These are phyloP conservation scores for Holotrichia oblita DNA, from an alignment of 1,140 invertebrate genomes.

Conservation along the genomic window DNA sequence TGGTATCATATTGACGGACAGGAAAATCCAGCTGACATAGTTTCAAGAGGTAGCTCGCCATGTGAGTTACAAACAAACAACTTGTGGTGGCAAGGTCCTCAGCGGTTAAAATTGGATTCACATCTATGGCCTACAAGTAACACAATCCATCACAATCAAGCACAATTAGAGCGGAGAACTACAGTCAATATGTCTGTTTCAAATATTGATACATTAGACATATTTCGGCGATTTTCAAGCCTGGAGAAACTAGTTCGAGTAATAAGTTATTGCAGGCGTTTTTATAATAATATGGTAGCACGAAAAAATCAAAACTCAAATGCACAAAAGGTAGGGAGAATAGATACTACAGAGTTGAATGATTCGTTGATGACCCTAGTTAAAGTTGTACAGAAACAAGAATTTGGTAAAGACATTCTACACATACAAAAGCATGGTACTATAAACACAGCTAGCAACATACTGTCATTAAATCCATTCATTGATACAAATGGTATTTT, in stretches of 20 bases:
- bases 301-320: not conserved
- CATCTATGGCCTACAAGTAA: not conserved
- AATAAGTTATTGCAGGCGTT: not conserved
- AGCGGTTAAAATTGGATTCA: too few species aligned
- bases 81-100: constrained; percentile 60
- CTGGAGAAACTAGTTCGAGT: not conserved
- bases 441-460: not conserved
- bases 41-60: constrained; percentile 59
- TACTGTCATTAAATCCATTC: not conserved
- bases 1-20: constrained; percentile 39
- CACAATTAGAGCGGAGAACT: not conserved
- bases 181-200: not conserved
- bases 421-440: not conserved
- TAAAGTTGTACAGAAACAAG: not conserved
- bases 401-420: not conserved
- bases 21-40: constrained; percentile 61
- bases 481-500: not conserved
- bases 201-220: not conserved
- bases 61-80: constrained; percentile 46
- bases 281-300: not conserved
- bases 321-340: not conserved
- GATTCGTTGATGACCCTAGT: not conserved
- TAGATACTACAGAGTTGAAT: not conserved
- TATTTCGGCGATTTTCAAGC: not conserved
- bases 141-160: not conserved